Evolutionary conservation across 2,888 invertebrate species (phyloP), one percentile per base, ranked within the genome.

Genomic region (Pogonocherus hispidulus): DNA sequence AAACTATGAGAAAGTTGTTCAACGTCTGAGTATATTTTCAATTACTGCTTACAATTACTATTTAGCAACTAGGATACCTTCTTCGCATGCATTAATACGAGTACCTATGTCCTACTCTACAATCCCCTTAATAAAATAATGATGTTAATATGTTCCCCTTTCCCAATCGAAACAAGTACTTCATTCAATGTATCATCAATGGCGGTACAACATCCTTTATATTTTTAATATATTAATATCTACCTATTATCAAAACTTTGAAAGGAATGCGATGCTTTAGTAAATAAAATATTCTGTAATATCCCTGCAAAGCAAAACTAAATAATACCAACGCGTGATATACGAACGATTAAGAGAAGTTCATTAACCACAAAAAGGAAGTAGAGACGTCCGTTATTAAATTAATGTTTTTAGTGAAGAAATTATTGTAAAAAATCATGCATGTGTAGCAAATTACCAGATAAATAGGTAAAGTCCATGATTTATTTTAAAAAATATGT

Each of bases 321-420:
- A 44, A n/a, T 41, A 41, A 41, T 5, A 14, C 6, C 37, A n/a
- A 37, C 9, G 23, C 20, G 51, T 51, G 51, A 51, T 51, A 54
- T 54, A 35, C 23, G 20, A 41, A 27, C 4, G 8, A 23, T 55
- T 19, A 55, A 20, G 18, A 14, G n/a, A 55, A 55, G 55, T 55
- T 55, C 55, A 35, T 37, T 37, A 55, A 55, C 55, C 55, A 55
- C 6, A 37, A 55, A 41, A 18, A 55, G 57, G 44, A 57, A 57
- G 46, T 44, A 6, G 4, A 44, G 32, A 47, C n/a, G 59, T 49
- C 59, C 35, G 59, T 46, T 60, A 60, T 47, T 22, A 60, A 49
- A 49, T 55, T 47, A 60, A 49, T 27, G 59, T 49, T 60, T 60
- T 49, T 32, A 47, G 18, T 4, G 18, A 47, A 55, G 37, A 37